phyloP scores from a whole-genome alignment of 2,888 invertebrate species.

The Aphodius sticticus region DNA sequence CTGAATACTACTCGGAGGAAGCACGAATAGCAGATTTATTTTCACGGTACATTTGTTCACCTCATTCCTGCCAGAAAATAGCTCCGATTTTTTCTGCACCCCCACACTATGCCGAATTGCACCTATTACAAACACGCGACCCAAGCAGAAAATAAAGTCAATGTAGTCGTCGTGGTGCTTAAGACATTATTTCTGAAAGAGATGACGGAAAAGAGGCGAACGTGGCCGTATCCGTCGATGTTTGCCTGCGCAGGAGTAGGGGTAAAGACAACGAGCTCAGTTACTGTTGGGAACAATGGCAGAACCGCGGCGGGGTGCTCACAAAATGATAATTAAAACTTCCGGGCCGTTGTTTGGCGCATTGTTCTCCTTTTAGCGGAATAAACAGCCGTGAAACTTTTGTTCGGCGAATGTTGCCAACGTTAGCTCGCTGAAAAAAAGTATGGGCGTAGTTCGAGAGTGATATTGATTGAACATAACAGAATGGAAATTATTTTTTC shows the following conservation, averaged over 20 bases:
- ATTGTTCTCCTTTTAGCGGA: constrained; percentile 22
- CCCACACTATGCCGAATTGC: not conserved
- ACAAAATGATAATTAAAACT: constrained; percentile 26
- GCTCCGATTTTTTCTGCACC: not conserved
- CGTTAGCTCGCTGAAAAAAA: not conserved
- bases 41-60: not conserved
- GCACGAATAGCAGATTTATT: constrained; percentile 4
- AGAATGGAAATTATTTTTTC: not conserved
- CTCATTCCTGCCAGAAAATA: not conserved
- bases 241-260: not conserved
- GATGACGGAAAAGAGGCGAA: not conserved
- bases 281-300: constrained; percentile 9
- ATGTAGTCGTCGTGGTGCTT: not conserved
- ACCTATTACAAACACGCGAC: not conserved
- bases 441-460: not conserved
- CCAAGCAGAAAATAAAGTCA: not conserved
- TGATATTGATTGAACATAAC: not conserved
- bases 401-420: not conserved
- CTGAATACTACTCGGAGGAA: not conserved
- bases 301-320: constrained; percentile 11
- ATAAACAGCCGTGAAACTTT: constrained; percentile 25
- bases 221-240: not conserved
- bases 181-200: not conserved
- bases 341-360: constrained; percentile 17
- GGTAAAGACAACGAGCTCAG: not conserved